Base-by-base conservation (phyloP, 1,140 invertebrate genomes). In the Zelostemma sp. region DNA sequence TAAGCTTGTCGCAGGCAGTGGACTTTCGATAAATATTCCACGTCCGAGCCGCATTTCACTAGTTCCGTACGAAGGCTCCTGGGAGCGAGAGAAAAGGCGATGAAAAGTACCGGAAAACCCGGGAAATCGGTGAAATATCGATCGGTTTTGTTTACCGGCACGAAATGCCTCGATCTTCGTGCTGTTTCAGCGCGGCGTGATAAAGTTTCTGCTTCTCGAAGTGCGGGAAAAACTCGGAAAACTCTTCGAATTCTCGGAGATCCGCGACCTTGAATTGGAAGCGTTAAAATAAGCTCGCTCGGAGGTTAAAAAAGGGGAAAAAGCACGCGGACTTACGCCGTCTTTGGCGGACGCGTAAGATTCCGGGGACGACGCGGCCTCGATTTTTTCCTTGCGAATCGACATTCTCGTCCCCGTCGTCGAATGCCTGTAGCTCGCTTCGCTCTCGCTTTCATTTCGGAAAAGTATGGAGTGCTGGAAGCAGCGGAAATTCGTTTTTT, bases 311-410 rank as follows among this genome's bases (percentile, higher is more conserved):
- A 28, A 3, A 28, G 3, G 25, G 3, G 3, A 28, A 28, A 28
- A 28, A 28, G 25, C 25, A 4, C 21, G 51, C 28, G 5, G 28
- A 74, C 78, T 85, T 80, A 93, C 91, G 83, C 95, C 93, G 86
- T 96, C 95, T 83, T 95, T 91, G 0, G 96, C 96, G 0, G 96
- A 98, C 18, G 95, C 95, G 85, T 97, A 98, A 28, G 95, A 97
- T 80, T 97, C 96, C 0, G 93, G 91, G 0, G 93, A 94, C 61
- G 94, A 95, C 0, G 87, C 84, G 2, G 82, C 82, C 21, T 86
- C 81, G 0, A 74, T 65, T 70, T 81, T 81, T 14, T 83, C 78
- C 73, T 76, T 83, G 63, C 78, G 73, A 33, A 72, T 73, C 58
- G 86, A 87, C 43, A 78, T 56, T 25, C 68, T 74, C 45, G 55